phyloP scores from a whole-genome alignment of 2,888 invertebrate species.

The Anagyrus pseudococci region DNA sequence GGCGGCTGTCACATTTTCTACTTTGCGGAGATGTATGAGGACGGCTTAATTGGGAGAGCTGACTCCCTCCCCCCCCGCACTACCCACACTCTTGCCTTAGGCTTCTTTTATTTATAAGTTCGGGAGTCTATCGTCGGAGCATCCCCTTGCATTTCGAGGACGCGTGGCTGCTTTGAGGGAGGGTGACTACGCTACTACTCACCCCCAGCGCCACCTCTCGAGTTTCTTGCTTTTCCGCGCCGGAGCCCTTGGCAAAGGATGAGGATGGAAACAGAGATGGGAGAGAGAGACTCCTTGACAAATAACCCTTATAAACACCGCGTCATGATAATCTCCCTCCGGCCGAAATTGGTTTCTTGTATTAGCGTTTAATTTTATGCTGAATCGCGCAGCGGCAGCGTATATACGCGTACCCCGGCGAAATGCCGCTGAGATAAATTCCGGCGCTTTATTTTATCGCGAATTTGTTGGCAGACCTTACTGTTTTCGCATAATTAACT shows the following conservation, averaged over 20 bases:
- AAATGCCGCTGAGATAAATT: too few species aligned
- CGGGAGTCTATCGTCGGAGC: constrained; percentile 52
- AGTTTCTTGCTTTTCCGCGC: constrained; percentile 11
- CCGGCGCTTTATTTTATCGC: too few species aligned
- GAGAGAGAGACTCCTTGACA: constrained; percentile 49
- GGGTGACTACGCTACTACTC: not conserved
- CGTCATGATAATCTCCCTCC: constrained; percentile 46
- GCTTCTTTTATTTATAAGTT: constrained; percentile 60
- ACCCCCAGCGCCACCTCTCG: constrained; percentile 24
- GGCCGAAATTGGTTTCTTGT: constrained; percentile 37
- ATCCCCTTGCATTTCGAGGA: constrained; percentile 27
- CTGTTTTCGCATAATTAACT: too few species aligned
- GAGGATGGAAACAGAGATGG: too few species aligned
- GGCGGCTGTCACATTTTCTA: constrained; percentile 56
- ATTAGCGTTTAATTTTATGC: constrained; percentile 27
- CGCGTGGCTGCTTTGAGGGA: too few species aligned
- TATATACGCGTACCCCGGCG: too few species aligned
- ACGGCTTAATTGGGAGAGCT: constrained; percentile 57
- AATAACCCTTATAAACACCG: constrained; percentile 61
- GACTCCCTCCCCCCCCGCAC: constrained; percentile 1
- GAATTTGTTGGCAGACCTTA: too few species aligned
- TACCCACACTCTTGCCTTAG: too few species aligned
- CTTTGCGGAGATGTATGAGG: constrained; percentile 57
- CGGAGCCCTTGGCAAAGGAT: constrained; percentile 27
- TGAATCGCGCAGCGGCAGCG: not conserved